Percentiles rank a stretch among this genome's conserved stretches.
These are phyloP conservation scores for Polypterus senegalus DNA, from an alignment of 2,113 vertebrate genomes.

Conservation along the genomic window DNA sequence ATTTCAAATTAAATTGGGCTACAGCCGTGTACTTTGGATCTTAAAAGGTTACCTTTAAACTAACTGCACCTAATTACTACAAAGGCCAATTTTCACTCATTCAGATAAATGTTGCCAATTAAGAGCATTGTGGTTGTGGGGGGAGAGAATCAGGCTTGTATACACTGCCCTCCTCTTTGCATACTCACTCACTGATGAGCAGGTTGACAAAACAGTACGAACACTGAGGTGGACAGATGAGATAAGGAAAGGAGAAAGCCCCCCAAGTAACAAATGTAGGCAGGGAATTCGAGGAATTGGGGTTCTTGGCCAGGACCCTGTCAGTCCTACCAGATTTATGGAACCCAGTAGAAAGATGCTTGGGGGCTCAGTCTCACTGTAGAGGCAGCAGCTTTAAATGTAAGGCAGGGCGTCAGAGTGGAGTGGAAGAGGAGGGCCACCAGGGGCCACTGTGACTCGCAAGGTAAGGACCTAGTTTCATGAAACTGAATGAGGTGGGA, in stretches of 20 bases:
- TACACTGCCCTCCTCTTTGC: not conserved
- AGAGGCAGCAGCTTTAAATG: no score
- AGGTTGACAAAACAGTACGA: not conserved
- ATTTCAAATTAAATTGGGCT: not conserved
- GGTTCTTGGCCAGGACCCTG: not conserved
- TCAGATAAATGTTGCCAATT: slow-evolving; percentile 1
- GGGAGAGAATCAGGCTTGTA: not conserved
- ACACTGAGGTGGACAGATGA: not conserved
- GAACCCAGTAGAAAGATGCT: no score
- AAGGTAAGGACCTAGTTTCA: no score
- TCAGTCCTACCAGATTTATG: no score
- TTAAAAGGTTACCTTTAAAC: not conserved
- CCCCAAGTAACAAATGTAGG: slow-evolving; percentile 14
- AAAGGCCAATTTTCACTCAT: not conserved
- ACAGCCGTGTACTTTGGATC: not conserved
- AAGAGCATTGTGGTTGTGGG: not conserved
- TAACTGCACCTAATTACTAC: not conserved
- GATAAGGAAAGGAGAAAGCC: not conserved
- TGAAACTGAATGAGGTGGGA: no score
- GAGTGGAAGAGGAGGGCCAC: no score
- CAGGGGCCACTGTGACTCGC: no score
- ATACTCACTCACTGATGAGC: not conserved
- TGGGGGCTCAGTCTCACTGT: no score
- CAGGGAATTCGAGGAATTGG: slow-evolving; percentile 25
- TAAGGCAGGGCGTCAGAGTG: no score